Evolutionary conservation across 2,888 invertebrate species (phyloP).

Genomic region (Tiliacea citrago): DNA sequence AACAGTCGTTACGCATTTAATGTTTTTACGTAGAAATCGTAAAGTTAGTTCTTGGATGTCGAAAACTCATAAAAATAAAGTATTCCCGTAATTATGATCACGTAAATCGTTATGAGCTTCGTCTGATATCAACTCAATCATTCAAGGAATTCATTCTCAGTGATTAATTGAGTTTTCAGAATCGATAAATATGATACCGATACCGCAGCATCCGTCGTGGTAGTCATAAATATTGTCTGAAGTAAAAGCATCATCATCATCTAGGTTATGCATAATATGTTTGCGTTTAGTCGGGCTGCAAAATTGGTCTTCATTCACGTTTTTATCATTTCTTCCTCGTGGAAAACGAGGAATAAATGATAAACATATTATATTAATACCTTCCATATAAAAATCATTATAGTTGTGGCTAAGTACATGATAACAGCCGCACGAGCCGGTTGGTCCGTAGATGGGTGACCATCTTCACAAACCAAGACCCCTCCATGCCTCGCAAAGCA

Average conservation of each 20-base stretch:
- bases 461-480: too few relatives aligned
- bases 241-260: neutral
- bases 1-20: conserved; percentile 58
- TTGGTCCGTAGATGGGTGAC: too few relatives aligned
- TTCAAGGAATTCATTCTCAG: conserved; percentile 51
- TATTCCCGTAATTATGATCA: conserved; percentile 56
- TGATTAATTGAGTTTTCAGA: conserved; percentile 58
- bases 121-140: conserved; percentile 39
- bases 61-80: conserved; percentile 60
- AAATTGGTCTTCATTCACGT: neutral
- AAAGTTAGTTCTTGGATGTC: conserved; percentile 57
- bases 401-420: too few relatives aligned
- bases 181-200: conserved; percentile 54
- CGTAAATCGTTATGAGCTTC: conserved; percentile 41
- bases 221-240: conserved; percentile 5
- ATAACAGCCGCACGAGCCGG: too few relatives aligned
- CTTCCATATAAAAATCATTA: too few relatives aligned
- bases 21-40: conserved; percentile 58
- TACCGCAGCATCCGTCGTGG: conserved; percentile 34
- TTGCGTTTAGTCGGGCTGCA: neutral
- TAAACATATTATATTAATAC: too few relatives aligned
- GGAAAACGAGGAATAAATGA: too few relatives aligned
- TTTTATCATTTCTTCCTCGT: neutral
- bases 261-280: too few relatives aligned
- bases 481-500: too few relatives aligned